phyloP scores from a whole-genome alignment of 2,888 invertebrate genomes.

The Clistopyga incitator region DNA sequence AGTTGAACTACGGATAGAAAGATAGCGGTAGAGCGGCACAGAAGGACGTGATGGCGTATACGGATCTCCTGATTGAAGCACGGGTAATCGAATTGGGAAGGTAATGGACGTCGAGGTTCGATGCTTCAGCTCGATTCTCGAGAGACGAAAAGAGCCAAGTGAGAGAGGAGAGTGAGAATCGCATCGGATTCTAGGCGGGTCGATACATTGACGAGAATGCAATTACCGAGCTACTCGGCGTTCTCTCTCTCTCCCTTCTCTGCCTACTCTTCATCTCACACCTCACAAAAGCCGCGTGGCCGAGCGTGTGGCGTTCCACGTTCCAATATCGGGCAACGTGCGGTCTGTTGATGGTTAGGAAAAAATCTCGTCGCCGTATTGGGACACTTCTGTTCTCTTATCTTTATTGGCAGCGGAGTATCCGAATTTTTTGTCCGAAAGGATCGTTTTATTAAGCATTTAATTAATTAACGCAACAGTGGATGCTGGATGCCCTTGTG shows the following conservation, averaged over 20 bases:
- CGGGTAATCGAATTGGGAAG: conserved; percentile 72
- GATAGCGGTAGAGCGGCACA: conserved; percentile 26
- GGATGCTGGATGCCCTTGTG: no score
- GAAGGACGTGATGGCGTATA: conserved; percentile 13
- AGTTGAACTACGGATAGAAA: neutral
- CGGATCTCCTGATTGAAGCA: conserved; percentile 69
- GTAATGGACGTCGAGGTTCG: conserved; percentile 70
- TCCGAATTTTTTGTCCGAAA: no score
- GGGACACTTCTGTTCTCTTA: neutral
- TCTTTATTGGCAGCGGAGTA: neutral
- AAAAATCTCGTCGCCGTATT: conserved; percentile 30
- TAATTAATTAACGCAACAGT: no score
- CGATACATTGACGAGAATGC: conserved; percentile 72
- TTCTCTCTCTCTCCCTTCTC: conserved; percentile 35
- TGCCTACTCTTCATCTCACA: conserved; percentile 16
- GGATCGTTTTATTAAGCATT: no score
- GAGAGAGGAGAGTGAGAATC: conserved; percentile 56
- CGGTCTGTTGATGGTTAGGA: conserved; percentile 39
- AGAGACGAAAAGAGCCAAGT: conserved; percentile 58
- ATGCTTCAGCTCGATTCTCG: conserved; percentile 63
- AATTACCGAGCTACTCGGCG: conserved; percentile 69
- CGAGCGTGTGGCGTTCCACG: conserved; percentile 40
- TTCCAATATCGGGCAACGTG: conserved; percentile 57
- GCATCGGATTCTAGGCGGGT: conserved; percentile 67
- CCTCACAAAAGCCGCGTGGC: conserved; percentile 3